phyloP scores from a whole-genome alignment of 2,113 vertebrate genomes.

The Hystrix brachyura region DNA sequence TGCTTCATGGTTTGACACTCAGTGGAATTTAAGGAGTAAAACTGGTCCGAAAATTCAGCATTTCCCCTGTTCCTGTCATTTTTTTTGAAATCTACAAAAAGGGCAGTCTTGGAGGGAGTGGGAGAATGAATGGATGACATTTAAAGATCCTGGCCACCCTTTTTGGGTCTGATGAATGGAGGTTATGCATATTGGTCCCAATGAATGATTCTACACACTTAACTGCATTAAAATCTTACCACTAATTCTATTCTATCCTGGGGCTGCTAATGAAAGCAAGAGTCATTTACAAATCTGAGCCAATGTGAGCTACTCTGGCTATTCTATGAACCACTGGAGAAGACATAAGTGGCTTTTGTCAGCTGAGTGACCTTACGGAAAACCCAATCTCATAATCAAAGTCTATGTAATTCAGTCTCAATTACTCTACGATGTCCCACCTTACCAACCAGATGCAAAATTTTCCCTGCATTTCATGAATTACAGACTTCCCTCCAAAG shows the following conservation, averaged over 20 bases:
- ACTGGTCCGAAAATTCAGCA: neutral
- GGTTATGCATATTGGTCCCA: constrained; percentile 16
- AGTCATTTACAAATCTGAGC: constrained; percentile 57
- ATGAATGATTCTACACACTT: constrained; percentile 39
- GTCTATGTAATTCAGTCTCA: constrained; percentile 79
- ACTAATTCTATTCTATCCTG: constrained; percentile 34
- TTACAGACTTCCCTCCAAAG: constrained; percentile 70
- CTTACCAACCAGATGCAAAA: constrained; percentile 59
- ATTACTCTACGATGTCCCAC: neutral
- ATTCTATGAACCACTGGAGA: neutral
- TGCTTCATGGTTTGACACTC: constrained; percentile 18
- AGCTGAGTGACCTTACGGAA: constrained; percentile 70
- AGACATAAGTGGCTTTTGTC: neutral
- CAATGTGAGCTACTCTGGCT: neutral
- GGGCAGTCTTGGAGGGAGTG: neutral
- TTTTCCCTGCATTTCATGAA: constrained; percentile 76
- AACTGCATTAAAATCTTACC: constrained; percentile 67
- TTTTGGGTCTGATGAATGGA: constrained; percentile 40
- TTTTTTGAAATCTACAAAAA: constrained; percentile 8
- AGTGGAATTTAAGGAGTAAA: neutral
- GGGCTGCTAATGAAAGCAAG: constrained; percentile 46
- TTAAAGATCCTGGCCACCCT: neutral
- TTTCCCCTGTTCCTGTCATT: constrained; percentile 3
- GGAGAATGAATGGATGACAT: neutral
- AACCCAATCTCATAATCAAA: constrained; percentile 62